Conservation (phyloP, 2,888 invertebrate genomes). For the Oscheius sp. region DNA sequence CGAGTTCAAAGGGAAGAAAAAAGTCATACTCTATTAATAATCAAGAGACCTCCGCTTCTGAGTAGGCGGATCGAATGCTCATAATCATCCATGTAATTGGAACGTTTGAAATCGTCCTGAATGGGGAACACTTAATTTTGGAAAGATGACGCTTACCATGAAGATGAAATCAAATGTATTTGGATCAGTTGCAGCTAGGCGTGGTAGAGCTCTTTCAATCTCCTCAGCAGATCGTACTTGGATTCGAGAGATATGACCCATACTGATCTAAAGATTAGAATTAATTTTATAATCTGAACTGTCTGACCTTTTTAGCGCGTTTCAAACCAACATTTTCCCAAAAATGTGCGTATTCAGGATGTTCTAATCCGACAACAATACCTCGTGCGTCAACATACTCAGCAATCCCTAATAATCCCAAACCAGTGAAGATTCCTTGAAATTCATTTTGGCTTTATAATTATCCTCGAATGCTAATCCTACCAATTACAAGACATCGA, state of each 20-base stretch:
- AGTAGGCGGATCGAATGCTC: conserved; percentile 70
- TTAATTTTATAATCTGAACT: background rate
- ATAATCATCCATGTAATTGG: conserved; percentile 70
- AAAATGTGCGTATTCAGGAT: conserved; percentile 54
- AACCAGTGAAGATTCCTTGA: conserved; percentile 50
- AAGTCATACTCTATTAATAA: conserved; percentile 69
- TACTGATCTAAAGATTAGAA: conserved; percentile 12
- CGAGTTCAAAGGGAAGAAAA: background rate
- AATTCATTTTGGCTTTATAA: background rate
- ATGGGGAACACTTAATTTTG: background rate
- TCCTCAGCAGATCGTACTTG: conserved; percentile 55
- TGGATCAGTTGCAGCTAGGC: conserved; percentile 49
- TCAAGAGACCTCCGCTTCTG: conserved; percentile 70
- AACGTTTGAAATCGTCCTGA: conserved; percentile 71
- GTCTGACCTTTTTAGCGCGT: conserved; percentile 45
- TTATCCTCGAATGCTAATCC: conserved; percentile 21
- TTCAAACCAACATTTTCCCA: conserved; percentile 59
- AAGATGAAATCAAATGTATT: conserved; percentile 57
- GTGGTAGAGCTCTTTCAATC: conserved; percentile 46
- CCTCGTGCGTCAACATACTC: conserved; percentile 51
- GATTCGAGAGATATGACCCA: conserved; percentile 50
- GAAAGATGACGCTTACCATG: conserved; percentile 27
- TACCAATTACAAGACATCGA: conserved; percentile 70
- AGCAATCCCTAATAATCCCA: conserved; percentile 48
- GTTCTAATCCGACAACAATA: conserved; percentile 58